Base-by-base conservation (phyloP, 2,113 vertebrate species). In the Turnix velox region DNA sequence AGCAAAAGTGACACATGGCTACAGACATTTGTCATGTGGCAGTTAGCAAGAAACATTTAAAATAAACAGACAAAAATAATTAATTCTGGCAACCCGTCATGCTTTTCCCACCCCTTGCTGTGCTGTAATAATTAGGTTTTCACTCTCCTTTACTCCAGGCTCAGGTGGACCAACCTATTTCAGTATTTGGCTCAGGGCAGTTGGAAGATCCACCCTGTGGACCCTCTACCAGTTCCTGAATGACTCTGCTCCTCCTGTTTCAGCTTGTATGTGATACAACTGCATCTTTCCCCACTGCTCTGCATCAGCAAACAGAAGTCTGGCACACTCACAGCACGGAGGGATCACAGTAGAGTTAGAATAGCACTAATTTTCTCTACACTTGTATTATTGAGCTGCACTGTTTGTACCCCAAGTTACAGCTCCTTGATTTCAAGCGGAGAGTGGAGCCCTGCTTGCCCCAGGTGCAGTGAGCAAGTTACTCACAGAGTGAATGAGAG, bases 401-500 rank as follows among this genome's bases (percentile, higher is more conserved):
- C 52, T 48, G 27, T 31, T 93, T 1, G 4, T 31, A 65, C 49
- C 71, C 42, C 11, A 31, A 92, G 65, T 33, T 81, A 45, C 46
- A 81, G 45, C 42, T n/a, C 31, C 61, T 46, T 63, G 67, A 66
- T 58, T 73, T 88, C 43, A 77, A 46, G 22, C 14, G 22, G 40
- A 94, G 52, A 78, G 58, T 0, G 1, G 40, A 84, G 61, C 31
- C 51, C 54, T 87, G 14, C 43, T 81, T 80, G 85, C 25, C 80
- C 49, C 2, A 0, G 25, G 57, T 40, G 74, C 74, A 54, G 37
- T 4, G 23, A 62, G 51, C 39, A 57, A 55, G 31, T 55, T 93
- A 98, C 98, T 98, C 96, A 99, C 99, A 42, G 96, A 98, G 90
- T 98, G 97, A 88, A 99, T 99, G 93, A 99, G 97, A 1, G 99